Conservation (phyloP, 2,888 invertebrate species). For the Drosophila dives region DNA sequence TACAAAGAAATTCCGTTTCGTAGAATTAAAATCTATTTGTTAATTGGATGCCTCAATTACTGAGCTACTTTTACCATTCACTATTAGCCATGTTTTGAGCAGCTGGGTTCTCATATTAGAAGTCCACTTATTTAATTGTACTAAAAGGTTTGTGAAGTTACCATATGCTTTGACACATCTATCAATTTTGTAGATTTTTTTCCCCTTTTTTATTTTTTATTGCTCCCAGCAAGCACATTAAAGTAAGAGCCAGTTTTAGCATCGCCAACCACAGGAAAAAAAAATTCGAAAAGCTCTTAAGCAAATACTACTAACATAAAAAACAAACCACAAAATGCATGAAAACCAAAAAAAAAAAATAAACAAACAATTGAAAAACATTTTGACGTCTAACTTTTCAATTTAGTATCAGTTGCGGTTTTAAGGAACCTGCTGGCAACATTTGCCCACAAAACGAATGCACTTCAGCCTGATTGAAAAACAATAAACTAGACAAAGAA, state of each 20-base stretch:
- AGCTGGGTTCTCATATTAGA: not conserved
- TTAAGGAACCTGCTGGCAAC: conserved; percentile 40
- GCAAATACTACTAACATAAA: conserved; percentile 5
- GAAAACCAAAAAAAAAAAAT: not conserved
- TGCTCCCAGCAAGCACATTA: conserved; percentile 12
- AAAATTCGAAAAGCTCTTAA: conserved; percentile 25
- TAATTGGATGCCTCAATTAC: not conserved
- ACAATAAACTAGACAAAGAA: conserved; percentile 56
- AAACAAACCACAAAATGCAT: conserved; percentile 1
- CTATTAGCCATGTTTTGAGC: not conserved
- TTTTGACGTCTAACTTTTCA: conserved; percentile 61
- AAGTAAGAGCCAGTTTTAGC: conserved; percentile 8
- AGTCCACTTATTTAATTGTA: conserved; percentile 7
- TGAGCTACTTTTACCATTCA: not conserved
- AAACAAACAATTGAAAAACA: conserved; percentile 4
- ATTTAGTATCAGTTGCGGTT: conserved; percentile 68
- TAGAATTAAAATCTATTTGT: not conserved
- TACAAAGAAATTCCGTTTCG: not conserved
- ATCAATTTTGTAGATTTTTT: conserved; percentile 32
- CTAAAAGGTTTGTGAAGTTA: not conserved
- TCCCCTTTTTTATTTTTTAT: conserved; percentile 2
- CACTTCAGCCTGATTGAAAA: conserved; percentile 67
- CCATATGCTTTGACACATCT: conserved; percentile 22
- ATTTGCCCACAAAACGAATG: conserved; percentile 39
- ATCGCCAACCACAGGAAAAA: conserved; percentile 20